Conservation (phyloP, 1,140 invertebrate species). For the Drosophila ficusphila region DNA sequence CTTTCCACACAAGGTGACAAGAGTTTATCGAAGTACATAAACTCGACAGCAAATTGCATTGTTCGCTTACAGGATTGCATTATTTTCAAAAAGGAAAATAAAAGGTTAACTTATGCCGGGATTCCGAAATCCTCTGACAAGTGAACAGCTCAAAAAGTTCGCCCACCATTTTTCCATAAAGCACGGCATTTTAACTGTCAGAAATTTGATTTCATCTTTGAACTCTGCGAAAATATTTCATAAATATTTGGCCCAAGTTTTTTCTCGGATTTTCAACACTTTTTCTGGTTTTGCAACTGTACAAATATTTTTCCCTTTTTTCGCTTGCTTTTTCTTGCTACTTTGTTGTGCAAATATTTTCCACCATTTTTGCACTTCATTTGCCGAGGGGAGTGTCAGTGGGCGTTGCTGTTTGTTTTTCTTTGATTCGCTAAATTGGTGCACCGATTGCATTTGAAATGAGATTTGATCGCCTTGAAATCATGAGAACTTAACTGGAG, state of each 20-base stretch:
- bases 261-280: slow-evolving; percentile 12
- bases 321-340: slow-evolving; percentile 32
- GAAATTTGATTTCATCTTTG: slow-evolving; percentile 58
- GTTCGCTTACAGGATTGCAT: slow-evolving; percentile 23
- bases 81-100: not conserved
- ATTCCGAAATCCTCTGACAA: slow-evolving; percentile 18
- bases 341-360: slow-evolving; percentile 60
- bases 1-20: slow-evolving; percentile 25
- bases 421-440: slow-evolving; percentile 45
- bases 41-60: slow-evolving; percentile 38
- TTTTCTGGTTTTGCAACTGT: slow-evolving; percentile 17
- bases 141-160: slow-evolving; percentile 7
- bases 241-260: slow-evolving; percentile 46
- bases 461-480: slow-evolving; percentile 31
- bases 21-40: slow-evolving; percentile 31
- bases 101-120: slow-evolving; percentile 1
- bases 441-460: slow-evolving; percentile 43
- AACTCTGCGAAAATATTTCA: slow-evolving; percentile 41
- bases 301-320: slow-evolving; percentile 32
- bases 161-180: slow-evolving; percentile 13
- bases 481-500: slow-evolving; percentile 2
- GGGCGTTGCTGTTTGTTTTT: slow-evolving; percentile 13
- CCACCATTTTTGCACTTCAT: slow-evolving; percentile 34
- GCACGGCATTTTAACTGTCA: slow-evolving; percentile 30
- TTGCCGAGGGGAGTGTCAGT: slow-evolving; percentile 13